Percentiles rank a stretch among this genome's conserved stretches.
Conservation (phyloP, 2,888 invertebrate species). For the Acleris holmiana region DNA sequence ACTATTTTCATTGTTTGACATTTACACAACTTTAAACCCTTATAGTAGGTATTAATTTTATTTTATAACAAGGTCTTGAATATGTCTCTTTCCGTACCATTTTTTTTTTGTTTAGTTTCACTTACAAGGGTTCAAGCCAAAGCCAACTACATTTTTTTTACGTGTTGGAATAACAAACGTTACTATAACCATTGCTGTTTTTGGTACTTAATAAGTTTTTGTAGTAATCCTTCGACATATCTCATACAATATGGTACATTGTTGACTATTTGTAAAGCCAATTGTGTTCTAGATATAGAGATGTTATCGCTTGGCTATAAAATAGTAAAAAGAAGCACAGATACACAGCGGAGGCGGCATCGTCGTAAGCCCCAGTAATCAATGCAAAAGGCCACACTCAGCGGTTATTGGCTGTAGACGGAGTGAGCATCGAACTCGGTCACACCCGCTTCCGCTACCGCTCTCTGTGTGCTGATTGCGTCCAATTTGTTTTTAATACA, state of each 20-base stretch:
- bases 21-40: conserved; percentile 1
- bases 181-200: background rate
- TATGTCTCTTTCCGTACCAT: no score
- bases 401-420: no score
- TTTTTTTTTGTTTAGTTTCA: background rate
- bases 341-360: no score
- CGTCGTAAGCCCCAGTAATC: no score
- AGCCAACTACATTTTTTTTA: background rate
- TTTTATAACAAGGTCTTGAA: background rate
- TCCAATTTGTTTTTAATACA: no score
- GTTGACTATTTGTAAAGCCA: conserved; percentile 36
- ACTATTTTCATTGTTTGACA: conserved; percentile 2
- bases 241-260: conserved; percentile 2
- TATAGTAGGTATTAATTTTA: background rate
- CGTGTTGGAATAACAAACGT: background rate
- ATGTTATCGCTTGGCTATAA: background rate
- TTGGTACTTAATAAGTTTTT: conserved; percentile 5
- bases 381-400: no score
- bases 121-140: background rate
- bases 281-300: background rate
- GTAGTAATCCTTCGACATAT: conserved; percentile 5
- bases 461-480: no score
- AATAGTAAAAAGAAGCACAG: no score
- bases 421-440: no score
- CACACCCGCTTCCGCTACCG: no score